Percentiles rank a stretch among this genome's conserved stretches.
Conservation (phyloP, 2,888 invertebrate species). For the Diploptera punctata region DNA sequence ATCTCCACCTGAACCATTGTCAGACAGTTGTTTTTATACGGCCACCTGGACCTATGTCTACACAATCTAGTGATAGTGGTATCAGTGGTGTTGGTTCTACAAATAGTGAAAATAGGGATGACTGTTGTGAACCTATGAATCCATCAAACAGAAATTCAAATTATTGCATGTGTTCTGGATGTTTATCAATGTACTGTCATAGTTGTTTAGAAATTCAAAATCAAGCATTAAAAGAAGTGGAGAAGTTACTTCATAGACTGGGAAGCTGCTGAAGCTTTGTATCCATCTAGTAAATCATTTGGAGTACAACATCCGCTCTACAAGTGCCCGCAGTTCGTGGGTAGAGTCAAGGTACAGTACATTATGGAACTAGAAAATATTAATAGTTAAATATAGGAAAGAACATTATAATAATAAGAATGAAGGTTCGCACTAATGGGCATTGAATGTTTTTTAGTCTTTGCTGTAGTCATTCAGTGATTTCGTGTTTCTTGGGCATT, state of each 20-base stretch:
- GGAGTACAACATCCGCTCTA: constrained; percentile 75
- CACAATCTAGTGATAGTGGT: constrained; percentile 33
- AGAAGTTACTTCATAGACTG: constrained; percentile 72
- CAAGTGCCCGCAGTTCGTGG: constrained; percentile 67
- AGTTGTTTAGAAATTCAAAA: constrained; percentile 75
- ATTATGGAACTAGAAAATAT: too few relatives aligned
- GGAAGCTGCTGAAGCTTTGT: constrained; percentile 79
- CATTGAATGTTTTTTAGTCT: too few relatives aligned
- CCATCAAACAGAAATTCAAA: neutral
- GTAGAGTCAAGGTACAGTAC: constrained; percentile 64
- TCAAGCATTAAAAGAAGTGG: constrained; percentile 75
- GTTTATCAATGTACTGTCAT: constrained; percentile 75
- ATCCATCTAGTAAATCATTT: constrained; percentile 84
- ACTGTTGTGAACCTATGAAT: neutral
- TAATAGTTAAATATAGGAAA: too few relatives aligned
- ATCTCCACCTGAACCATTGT: neutral
- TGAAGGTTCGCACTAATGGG: too few relatives aligned
- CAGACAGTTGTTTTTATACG: neutral
- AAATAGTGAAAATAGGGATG: too few relatives aligned
- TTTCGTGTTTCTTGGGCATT: too few relatives aligned
- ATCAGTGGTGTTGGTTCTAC: constrained; percentile 6
- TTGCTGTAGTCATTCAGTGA: too few relatives aligned
- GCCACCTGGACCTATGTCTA: constrained; percentile 15
- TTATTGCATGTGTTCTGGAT: constrained; percentile 63
- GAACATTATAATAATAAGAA: too few relatives aligned